phyloP scores from a whole-genome alignment of 2,113 vertebrate species.

The Plecturocebus donacophilus region DNA sequence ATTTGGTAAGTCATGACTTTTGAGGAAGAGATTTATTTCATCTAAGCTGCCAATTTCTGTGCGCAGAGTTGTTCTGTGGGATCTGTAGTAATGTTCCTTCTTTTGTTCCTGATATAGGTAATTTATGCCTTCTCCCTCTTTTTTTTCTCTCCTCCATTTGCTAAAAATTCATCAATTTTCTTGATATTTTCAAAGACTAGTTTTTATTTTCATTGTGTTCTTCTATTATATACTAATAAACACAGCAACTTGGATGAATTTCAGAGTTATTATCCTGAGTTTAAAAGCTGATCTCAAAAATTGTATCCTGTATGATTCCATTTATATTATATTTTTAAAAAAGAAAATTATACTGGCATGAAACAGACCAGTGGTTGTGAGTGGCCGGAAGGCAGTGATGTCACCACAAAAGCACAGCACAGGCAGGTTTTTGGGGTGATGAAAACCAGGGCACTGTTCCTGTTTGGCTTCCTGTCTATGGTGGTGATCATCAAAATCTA shows the following conservation, averaged over 20 bases:
- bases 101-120: background rate
- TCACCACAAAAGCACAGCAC: background rate
- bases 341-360: background rate
- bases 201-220: background rate
- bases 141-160: background rate
- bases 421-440: background rate
- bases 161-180: background rate
- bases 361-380: background rate
- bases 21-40: background rate
- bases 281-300: background rate
- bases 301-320: background rate
- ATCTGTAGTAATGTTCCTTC: background rate
- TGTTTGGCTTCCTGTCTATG: background rate
- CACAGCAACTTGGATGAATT: background rate
- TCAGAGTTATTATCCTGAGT: background rate
- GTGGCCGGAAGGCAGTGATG: too few relatives aligned
- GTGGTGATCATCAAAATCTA: background rate
- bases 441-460: background rate
- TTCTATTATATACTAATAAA: background rate
- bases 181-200: background rate
- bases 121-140: background rate
- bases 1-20: background rate
- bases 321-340: background rate
- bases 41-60: background rate
- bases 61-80: background rate